Base-by-base conservation (phyloP, 2,113 vertebrate genomes). In the Caracal caracal region DNA sequence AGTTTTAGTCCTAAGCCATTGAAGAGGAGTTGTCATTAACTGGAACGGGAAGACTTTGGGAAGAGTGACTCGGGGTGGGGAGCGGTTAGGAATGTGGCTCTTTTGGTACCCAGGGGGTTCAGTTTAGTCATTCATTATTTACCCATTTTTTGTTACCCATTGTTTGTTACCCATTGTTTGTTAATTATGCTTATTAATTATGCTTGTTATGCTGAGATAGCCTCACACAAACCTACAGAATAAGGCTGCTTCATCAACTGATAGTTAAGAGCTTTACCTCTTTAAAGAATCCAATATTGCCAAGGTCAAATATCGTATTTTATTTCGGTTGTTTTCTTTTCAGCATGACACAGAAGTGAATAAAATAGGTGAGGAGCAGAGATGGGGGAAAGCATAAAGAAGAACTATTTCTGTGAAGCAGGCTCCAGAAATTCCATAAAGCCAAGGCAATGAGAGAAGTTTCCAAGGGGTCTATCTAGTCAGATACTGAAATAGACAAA, bases 31-130 rank as follows among this genome's bases (percentile, higher is more conserved):
- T 49, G 40, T 33, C 65, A 37, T 8, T 20, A 2, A 1, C 2
- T 5, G 13, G 51, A 75, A n/a, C 4, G 0, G 0, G 28, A 56
- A 71, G 33, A 28, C 61, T 30, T 0, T 2, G 28, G n/a, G 8
- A 49, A 15, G 47, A 47, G 49, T 6, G 49, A 3, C 24, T 63
- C 33, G 15, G 28, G 10, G 4, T 6, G 22, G 35, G 7, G 6
- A 1, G 37, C 3, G 16, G 30, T 37, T 35, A 30, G 49, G 33
- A 53, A 76, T 4, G 1, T 2, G 26, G 56, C 4, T 75, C 17
- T 10, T 22, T 6, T 37, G 12, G 10, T 47, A 76, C 61, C 66
- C 4, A 5, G 3, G 9, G 68, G 43, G 43, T 17, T 63, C 10
- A 13, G 7, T 19, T 5, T 22, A 59, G 17, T 53, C 71, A 75